phyloP scores from a whole-genome alignment of 2,888 invertebrate species.

The Acleris cristana region DNA sequence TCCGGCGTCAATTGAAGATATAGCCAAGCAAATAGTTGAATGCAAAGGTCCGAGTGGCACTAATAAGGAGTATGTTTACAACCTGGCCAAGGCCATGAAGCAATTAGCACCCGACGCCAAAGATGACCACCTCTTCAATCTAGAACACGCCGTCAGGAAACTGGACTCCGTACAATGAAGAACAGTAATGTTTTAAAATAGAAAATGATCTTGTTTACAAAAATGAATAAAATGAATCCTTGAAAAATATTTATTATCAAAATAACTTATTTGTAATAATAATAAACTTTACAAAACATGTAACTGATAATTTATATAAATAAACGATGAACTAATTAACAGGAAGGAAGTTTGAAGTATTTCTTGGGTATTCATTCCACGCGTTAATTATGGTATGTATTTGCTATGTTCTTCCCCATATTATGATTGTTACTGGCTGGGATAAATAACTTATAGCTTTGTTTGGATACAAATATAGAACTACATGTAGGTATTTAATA shows the following conservation, averaged over 20 bases:
- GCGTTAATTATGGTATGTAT: constrained; percentile 11
- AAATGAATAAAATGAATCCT: not conserved
- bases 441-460: not conserved
- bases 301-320: constrained; percentile 15
- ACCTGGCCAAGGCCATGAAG: constrained; percentile 91
- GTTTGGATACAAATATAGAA: too few species aligned
- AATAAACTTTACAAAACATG: constrained; percentile 7
- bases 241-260: constrained; percentile 22
- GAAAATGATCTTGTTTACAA: not conserved
- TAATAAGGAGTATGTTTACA: constrained; percentile 96
- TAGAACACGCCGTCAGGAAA: constrained; percentile 83
- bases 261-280: constrained; percentile 12
- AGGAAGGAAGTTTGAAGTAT: constrained; percentile 27
- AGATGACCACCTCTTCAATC: constrained; percentile 90
- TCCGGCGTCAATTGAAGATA: constrained; percentile 88
- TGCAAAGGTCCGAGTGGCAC: constrained; percentile 93
- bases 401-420: not conserved
- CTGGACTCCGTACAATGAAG: constrained; percentile 49
- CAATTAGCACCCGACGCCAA: constrained; percentile 87
- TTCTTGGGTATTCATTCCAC: constrained; percentile 2
- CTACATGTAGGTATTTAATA: too few species aligned
- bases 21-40: constrained; percentile 90
- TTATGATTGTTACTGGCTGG: not conserved
- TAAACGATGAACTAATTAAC: constrained; percentile 15
- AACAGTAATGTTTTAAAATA: constrained; percentile 7